These are phyloP conservation scores for Cheilosia scutellata DNA, from an alignment of 2,888 invertebrate genomes.

Conservation along the genomic window DNA sequence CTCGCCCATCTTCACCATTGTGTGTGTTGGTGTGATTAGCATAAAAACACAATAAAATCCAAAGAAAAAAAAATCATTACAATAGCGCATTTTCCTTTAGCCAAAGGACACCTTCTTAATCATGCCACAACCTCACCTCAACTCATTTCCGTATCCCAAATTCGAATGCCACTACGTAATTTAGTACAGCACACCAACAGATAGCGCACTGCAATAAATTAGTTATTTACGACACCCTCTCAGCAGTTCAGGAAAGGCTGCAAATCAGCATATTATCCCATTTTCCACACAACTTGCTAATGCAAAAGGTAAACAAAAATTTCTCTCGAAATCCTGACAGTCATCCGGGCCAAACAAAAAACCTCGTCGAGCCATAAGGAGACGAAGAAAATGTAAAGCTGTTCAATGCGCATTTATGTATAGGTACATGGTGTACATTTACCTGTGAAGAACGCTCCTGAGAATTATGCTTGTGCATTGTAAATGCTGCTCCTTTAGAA, in stretches of 20 bases:
- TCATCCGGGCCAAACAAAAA: slow-evolving; percentile 24
- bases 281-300: slow-evolving; percentile 67
- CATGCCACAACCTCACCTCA: slow-evolving; percentile 14
- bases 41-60: slow-evolving; percentile 22
- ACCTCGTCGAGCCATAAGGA: not conserved
- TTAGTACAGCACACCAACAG: slow-evolving; percentile 21
- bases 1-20: not conserved
- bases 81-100: not conserved
- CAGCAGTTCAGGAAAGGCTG: slow-evolving; percentile 55
- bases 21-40: not conserved
- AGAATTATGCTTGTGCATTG: slow-evolving; percentile 59
- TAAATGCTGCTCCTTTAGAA: slow-evolving; percentile 56
- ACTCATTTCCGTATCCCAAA: slow-evolving; percentile 39
- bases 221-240: slow-evolving; percentile 69
- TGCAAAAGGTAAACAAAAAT: slow-evolving; percentile 64
- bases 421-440: not conserved
- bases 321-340: slow-evolving; percentile 15
- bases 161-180: slow-evolving; percentile 46
- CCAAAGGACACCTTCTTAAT: slow-evolving; percentile 28
- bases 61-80: not conserved
- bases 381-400: slow-evolving; percentile 16
- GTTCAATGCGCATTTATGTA: slow-evolving; percentile 49
- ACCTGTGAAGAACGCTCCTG: slow-evolving; percentile 23
- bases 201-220: slow-evolving; percentile 69
- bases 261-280: slow-evolving; percentile 73